Percentiles rank a stretch among this genome's conserved stretches.
phyloP scores from a whole-genome alignment of 2,797 vertebrate species.

The Macroramphosus scolopax region DNA sequence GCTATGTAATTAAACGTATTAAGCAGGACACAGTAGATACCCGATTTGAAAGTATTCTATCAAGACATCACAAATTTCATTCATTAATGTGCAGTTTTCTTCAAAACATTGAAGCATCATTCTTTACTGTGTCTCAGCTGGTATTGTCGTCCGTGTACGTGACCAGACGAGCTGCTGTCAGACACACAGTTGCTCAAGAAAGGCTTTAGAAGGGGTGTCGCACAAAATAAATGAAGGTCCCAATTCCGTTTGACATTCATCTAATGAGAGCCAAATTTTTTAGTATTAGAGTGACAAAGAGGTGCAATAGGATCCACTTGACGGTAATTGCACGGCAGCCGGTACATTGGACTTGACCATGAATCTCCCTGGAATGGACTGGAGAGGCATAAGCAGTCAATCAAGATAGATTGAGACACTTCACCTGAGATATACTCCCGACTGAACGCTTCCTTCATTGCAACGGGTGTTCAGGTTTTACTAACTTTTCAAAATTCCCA shows the following conservation, averaged over 20 bases:
- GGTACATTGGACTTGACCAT: constrained; percentile 42
- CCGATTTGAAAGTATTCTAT: too few relatives aligned
- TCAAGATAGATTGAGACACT: constrained; percentile 50
- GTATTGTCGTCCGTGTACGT: constrained; percentile 31
- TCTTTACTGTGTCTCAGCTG: neutral
- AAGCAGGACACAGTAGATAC: too few relatives aligned
- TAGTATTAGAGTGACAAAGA: constrained; percentile 69
- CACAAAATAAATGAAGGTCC: constrained; percentile 61
- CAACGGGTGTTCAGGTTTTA: constrained; percentile 20
- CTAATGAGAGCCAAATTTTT: constrained; percentile 75
- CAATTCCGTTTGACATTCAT: constrained; percentile 70
- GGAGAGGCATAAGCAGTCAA: too few relatives aligned
- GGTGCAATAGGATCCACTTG: constrained; percentile 59
- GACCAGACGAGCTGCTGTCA: constrained; percentile 21
- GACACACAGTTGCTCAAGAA: constrained; percentile 29
- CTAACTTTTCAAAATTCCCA: constrained; percentile 3
- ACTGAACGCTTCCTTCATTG: constrained; percentile 17
- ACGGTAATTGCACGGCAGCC: constrained; percentile 71
- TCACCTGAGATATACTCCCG: constrained; percentile 31
- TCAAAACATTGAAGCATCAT: too few relatives aligned
- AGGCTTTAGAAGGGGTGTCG: constrained; percentile 20
- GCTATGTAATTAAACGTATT: too few relatives aligned
- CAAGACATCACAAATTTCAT: too few relatives aligned
- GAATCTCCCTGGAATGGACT: too few relatives aligned
- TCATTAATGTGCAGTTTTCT: constrained; percentile 14